Conservation (phyloP, 2,797 vertebrate genomes). For the Rhynchonycteris naso region DNA sequence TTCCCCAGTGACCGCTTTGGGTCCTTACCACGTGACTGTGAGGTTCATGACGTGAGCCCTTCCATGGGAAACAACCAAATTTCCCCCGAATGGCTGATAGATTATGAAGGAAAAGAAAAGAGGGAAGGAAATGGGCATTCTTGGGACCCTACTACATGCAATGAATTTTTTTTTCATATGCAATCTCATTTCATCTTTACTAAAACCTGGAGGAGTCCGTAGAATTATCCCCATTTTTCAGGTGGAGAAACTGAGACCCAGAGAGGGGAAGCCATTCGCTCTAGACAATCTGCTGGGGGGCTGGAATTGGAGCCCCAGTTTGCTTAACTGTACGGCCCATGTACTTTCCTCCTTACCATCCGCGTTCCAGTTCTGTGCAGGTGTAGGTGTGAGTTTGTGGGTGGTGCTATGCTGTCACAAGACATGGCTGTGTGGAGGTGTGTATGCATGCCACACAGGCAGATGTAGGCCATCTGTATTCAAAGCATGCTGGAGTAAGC, state of each 20-base stretch:
- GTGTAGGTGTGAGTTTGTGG: neutral
- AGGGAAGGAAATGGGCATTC: neutral
- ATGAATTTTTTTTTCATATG: neutral
- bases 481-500: neutral
- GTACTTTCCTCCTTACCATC: no score
- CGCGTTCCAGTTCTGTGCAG: neutral
- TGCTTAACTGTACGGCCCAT: neutral
- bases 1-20: neutral
- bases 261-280: neutral
- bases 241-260: conserved; percentile 17
- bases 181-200: neutral
- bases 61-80: neutral
- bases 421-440: neutral
- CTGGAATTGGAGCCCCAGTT: neutral
- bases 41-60: neutral
- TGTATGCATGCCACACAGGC: neutral
- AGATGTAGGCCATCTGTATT: neutral
- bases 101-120: neutral
- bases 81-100: neutral
- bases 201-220: neutral
- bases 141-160: neutral
- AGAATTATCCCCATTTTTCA: neutral
- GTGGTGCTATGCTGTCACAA: neutral
- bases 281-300: neutral
- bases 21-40: neutral